A percentile compares a stretch with the other conserved stretches of the same genome.
Conservation (phyloP, 2,113 vertebrate species). For the Xerus inauris region DNA sequence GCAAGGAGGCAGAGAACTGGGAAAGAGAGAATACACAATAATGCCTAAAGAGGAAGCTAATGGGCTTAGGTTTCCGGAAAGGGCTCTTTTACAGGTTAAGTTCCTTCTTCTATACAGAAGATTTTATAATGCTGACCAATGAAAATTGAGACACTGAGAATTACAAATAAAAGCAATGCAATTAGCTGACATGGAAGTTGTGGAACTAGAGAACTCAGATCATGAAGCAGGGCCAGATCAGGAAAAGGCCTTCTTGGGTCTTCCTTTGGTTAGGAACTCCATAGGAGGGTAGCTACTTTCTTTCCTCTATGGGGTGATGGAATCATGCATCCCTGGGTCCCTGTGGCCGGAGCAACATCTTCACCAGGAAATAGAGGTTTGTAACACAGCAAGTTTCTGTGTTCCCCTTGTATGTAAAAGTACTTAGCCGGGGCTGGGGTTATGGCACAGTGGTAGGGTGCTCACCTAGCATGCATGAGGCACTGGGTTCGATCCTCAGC, state of each 20-base stretch:
- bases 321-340: neutral
- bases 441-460: too few species aligned
- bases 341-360: constrained; percentile 11
- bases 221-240: neutral
- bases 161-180: neutral
- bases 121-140: neutral
- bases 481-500: too few species aligned
- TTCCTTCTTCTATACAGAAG: neutral
- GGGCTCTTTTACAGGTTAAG: constrained; percentile 62
- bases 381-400: neutral
- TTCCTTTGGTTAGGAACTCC: neutral
- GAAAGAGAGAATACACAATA: neutral
- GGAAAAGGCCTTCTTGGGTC: neutral
- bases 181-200: neutral
- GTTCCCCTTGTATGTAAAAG: neutral
- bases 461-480: too few species aligned
- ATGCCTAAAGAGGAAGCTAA: constrained; percentile 9
- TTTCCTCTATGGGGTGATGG: neutral
- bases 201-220: neutral
- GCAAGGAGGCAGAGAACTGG: neutral
- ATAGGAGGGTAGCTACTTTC: neutral
- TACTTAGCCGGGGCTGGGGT: too few species aligned
- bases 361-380: constrained; percentile 38
- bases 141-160: constrained; percentile 23
- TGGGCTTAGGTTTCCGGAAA: neutral